Percentiles rank a stretch among this genome's conserved stretches.
phyloP scores from a whole-genome alignment of 2,888 invertebrate genomes.

The Gibbula magus region DNA sequence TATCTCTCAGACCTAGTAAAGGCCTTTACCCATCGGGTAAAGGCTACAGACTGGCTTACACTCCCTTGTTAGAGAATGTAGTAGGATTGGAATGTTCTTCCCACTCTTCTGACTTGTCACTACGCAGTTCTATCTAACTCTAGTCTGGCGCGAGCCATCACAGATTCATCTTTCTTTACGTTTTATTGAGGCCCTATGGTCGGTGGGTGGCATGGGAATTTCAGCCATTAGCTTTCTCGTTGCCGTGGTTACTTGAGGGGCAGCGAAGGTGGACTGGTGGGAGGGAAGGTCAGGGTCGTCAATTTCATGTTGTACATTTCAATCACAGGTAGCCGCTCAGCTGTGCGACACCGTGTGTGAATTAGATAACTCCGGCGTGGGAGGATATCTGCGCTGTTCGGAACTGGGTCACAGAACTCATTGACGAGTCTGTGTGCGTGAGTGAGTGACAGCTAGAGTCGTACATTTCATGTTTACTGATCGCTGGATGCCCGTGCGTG shows the following conservation, averaged over 20 bases:
- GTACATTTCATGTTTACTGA: not conserved
- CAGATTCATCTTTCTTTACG: not conserved
- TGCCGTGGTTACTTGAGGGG: not conserved
- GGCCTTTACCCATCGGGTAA: too few relatives aligned
- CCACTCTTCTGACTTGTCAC: too few relatives aligned
- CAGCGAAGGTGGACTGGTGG: conserved; percentile 3
- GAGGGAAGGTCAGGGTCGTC: conserved; percentile 1
- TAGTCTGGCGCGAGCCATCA: too few relatives aligned
- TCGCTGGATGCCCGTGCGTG: not conserved
- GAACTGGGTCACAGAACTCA: not conserved
- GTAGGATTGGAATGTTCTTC: too few relatives aligned
- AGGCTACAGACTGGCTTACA: too few relatives aligned
- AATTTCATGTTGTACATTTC: not conserved
- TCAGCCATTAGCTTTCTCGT: conserved; percentile 9
- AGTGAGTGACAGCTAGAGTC: not conserved
- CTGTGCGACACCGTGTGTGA: not conserved
- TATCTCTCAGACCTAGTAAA: too few relatives aligned
- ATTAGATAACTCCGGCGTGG: not conserved
- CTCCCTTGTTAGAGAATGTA: too few relatives aligned
- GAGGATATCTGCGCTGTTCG: not conserved
- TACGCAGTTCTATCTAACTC: too few relatives aligned
- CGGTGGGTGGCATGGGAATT: not conserved
- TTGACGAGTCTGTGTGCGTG: not conserved
- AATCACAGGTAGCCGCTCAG: not conserved
- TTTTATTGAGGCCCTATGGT: not conserved